A percentile compares a stretch with the other conserved stretches of the same genome.
Evolutionary conservation across 1,140 invertebrate species (phyloP).

Genomic region (Hormaphis cornu): DNA sequence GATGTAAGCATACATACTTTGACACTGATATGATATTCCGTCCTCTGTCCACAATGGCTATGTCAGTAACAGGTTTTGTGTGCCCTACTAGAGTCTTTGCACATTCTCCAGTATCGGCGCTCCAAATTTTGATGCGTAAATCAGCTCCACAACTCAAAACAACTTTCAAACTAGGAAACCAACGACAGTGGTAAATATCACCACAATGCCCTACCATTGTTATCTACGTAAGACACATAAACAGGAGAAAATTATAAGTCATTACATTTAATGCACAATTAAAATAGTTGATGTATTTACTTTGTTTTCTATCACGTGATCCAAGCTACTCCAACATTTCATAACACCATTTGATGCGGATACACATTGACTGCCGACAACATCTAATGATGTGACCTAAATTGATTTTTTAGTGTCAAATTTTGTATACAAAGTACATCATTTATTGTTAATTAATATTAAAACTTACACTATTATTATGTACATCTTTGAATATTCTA

Average conservation of each 20-base stretch:
- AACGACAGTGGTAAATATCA: conserved; percentile 58
- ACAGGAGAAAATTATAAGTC: not conserved
- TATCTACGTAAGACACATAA: conserved; percentile 43
- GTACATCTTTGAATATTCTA: conserved; percentile 33
- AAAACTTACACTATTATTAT: conserved; percentile 36
- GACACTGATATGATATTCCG: conserved; percentile 62
- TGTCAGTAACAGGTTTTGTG: conserved; percentile 54
- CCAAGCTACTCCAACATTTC: conserved; percentile 16
- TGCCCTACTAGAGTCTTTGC: conserved; percentile 59
- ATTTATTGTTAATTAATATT: not conserved
- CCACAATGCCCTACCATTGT: conserved; percentile 56
- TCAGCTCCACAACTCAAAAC: conserved; percentile 59
- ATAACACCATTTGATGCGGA: conserved; percentile 18
- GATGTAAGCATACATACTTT: conserved; percentile 42
- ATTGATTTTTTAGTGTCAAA: not conserved
- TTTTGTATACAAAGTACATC: not conserved
- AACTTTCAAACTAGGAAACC: conserved; percentile 64
- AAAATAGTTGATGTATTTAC: not conserved
- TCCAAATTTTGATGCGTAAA: conserved; percentile 61
- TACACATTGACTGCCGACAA: not conserved
- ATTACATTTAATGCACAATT: not conserved
- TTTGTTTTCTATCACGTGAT: conserved; percentile 16
- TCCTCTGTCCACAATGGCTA: conserved; percentile 59
- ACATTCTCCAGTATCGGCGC: conserved; percentile 55
- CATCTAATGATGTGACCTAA: conserved; percentile 19